These are phyloP conservation scores for Perca fluviatilis DNA, from an alignment of 2,113 vertebrate species.

Conservation along the genomic window DNA sequence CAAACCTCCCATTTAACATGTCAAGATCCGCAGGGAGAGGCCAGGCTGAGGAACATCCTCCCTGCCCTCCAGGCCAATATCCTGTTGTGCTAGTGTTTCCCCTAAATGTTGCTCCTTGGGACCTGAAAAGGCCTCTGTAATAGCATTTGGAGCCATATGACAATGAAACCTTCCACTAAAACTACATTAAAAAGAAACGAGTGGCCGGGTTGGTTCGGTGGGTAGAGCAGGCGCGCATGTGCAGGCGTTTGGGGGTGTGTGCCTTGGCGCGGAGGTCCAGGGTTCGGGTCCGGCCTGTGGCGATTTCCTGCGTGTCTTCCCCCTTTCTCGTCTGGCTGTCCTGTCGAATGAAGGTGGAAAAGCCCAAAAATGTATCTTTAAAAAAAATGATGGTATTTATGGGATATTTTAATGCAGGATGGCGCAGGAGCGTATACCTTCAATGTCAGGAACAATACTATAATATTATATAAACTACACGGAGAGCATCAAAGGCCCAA, in stretches of 20 bases:
- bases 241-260: no score
- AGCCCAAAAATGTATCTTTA: no score
- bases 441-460: neutral
- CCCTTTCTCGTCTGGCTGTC: no score
- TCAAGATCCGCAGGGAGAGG: slow-evolving; percentile 27
- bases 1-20: slow-evolving; percentile 54
- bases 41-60: slow-evolving; percentile 39
- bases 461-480: neutral
- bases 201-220: no score
- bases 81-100: slow-evolving; percentile 52
- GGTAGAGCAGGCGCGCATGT: no score
- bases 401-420: neutral
- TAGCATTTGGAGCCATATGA: neutral
- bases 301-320: no score
- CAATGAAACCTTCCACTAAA: slow-evolving; percentile 5
- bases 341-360: no score
- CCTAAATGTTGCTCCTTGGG: slow-evolving; percentile 34
- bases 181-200: no score
- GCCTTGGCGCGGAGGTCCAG: no score
- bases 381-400: neutral
- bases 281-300: no score
- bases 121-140: slow-evolving; percentile 25
- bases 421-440: neutral
- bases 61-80: slow-evolving; percentile 35
- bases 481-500: neutral